Percentiles rank a stretch among this genome's conserved stretches.
phyloP scores from a whole-genome alignment of 2,113 vertebrate genomes.

The Trogon surrucura region DNA sequence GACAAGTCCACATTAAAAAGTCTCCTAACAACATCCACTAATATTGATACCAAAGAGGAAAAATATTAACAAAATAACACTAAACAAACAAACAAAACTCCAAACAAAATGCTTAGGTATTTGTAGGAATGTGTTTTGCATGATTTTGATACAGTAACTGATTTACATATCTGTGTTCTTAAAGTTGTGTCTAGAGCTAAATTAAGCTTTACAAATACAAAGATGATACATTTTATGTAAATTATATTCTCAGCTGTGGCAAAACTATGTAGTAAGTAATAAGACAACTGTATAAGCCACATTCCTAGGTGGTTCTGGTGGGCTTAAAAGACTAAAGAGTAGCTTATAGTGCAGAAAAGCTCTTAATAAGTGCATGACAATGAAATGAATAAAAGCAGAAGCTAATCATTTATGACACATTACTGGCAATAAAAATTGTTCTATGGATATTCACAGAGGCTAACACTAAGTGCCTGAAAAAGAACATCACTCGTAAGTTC shows the following conservation, averaged over 20 bases:
- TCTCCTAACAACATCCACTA: accelerated
- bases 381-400: not conserved
- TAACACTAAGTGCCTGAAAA: not conserved
- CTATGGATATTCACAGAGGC: not conserved
- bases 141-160: not conserved
- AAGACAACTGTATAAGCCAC: not conserved
- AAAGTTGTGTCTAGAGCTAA: not conserved
- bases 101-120: not conserved
- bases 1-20: not conserved
- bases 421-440: not conserved
- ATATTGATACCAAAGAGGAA: not conserved
- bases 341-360: not conserved
- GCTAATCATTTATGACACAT: not conserved
- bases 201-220: not conserved
- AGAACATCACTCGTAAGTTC: not conserved
- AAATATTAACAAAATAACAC: not conserved
- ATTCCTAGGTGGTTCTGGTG: not conserved
- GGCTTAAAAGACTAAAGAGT: not conserved
- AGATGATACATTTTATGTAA: not conserved
- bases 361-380: not conserved
- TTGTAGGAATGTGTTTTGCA: not conserved
- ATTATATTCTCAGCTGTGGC: not conserved
- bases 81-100: not conserved
- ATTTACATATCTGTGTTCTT: not conserved
- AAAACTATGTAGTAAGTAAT: not conserved